A percentile compares a stretch with the other conserved stretches of the same genome.
Evolutionary conservation across 2,888 invertebrate genomes (phyloP).

Genomic region (Amblyjoppa proteus): DNA sequence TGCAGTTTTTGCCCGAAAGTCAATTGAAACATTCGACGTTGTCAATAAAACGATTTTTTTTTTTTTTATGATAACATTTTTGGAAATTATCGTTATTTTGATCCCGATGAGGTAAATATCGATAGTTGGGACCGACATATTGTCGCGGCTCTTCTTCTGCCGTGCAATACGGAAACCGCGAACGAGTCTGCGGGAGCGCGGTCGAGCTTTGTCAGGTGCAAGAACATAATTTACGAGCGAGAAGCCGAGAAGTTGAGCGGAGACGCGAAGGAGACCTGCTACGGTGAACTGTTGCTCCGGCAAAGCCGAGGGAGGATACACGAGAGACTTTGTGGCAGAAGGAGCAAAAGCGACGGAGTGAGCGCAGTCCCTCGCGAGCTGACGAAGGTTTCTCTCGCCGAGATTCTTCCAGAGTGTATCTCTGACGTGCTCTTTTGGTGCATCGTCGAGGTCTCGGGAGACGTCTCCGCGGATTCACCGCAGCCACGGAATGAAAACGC

Average conservation of each 20-base stretch:
- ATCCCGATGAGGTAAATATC: constrained; percentile 40
- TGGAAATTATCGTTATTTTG: not conserved
- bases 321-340: constrained; percentile 28
- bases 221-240: constrained; percentile 81
- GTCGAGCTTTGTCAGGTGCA: constrained; percentile 68
- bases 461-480: constrained; percentile 22
- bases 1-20: not conserved
- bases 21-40: not conserved
- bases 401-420: constrained; percentile 27
- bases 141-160: constrained; percentile 43
- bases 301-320: constrained; percentile 18
- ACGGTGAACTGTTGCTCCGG: constrained; percentile 24
- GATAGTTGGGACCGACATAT: constrained; percentile 19
- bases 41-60: not conserved
- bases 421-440: constrained; percentile 28
- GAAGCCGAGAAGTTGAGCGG: constrained; percentile 32
- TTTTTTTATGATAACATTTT: not conserved
- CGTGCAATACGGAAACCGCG: constrained; percentile 42
- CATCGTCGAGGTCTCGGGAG: constrained; percentile 15
- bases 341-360: not conserved
- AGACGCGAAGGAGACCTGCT: constrained; percentile 39
- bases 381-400: constrained; percentile 12
- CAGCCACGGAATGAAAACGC: constrained; percentile 31
- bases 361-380: constrained; percentile 6
- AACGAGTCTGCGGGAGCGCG: constrained; percentile 33